These are phyloP conservation scores for Acromyrmex echinatior DNA, from an alignment of 1,140 invertebrate genomes.

Conservation along the genomic window DNA sequence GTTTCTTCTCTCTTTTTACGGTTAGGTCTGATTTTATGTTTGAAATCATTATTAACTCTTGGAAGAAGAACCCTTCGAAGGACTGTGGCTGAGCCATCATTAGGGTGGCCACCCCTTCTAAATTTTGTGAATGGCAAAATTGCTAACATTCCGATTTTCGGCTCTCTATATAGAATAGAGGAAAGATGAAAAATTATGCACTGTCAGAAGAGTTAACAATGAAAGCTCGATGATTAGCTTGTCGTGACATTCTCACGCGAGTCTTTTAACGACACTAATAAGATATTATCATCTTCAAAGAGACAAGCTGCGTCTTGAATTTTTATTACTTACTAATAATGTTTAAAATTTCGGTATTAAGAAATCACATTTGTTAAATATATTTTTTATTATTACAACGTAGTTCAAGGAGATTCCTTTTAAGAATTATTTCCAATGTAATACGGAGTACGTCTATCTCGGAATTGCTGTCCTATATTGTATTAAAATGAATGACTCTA, in stretches of 20 bases:
- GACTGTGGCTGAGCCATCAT: too few relatives aligned
- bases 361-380: not conserved
- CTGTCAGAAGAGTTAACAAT: not conserved
- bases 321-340: not conserved
- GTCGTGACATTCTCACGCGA: not conserved
- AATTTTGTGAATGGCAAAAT: too few relatives aligned
- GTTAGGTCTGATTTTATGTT: not conserved
- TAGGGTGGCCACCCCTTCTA: too few relatives aligned
- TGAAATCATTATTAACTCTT: not conserved
- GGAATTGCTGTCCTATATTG: not conserved
- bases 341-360: not conserved
- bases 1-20: not conserved
- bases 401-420: not conserved
- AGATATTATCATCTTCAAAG: not conserved
- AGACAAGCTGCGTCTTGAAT: not conserved
- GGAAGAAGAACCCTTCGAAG: too few relatives aligned
- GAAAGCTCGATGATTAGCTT: not conserved
- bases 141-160: too few relatives aligned
- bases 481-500: conserved; percentile 42
- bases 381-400: not conserved
- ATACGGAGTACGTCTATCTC: not conserved
- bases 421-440: not conserved
- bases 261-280: not conserved
- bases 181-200: too few relatives aligned
- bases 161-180: too few relatives aligned